Evolutionary conservation across 2,888 invertebrate species (phyloP).

Genomic region (Coenonympha arcania): DNA sequence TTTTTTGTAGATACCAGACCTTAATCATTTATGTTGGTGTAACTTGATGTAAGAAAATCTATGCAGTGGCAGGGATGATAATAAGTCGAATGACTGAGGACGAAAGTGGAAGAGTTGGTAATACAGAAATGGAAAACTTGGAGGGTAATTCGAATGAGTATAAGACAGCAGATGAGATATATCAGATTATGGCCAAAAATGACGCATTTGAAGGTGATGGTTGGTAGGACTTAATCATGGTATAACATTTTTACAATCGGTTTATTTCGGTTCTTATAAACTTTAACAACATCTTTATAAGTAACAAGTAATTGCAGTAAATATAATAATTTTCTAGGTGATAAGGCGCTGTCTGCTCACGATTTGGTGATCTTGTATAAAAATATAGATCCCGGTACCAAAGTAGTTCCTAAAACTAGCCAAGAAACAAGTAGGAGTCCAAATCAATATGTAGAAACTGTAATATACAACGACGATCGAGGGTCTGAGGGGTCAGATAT

Average conservation of each 20-base stretch:
- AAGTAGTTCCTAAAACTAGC: constrained; percentile 41
- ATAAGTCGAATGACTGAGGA: constrained; percentile 48
- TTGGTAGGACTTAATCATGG: no score
- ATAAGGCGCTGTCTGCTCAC: constrained; percentile 39
- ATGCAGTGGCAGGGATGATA: constrained; percentile 49
- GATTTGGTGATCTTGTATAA: constrained; percentile 61
- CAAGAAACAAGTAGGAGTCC: constrained; percentile 35
- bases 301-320: no score
- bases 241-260: no score
- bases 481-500: constrained; percentile 52
- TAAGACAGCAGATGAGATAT: constrained; percentile 50
- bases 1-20: constrained; percentile 46
- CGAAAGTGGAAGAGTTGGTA: constrained; percentile 30
- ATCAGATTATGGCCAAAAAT: constrained; percentile 49
- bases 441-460: constrained; percentile 58
- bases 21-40: no score
- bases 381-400: constrained; percentile 55
- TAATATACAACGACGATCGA: constrained; percentile 52
- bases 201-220: constrained; percentile 37
- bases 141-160: constrained; percentile 36
- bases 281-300: no score
- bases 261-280: no score
- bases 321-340: constrained; percentile 10
- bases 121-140: constrained; percentile 16
- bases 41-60: constrained; percentile 40